Percentiles rank a stretch among this genome's conserved stretches.
These are phyloP conservation scores for Tigriopus japonicus DNA, from an alignment of 1,140 invertebrate species.

Conservation along the genomic window DNA sequence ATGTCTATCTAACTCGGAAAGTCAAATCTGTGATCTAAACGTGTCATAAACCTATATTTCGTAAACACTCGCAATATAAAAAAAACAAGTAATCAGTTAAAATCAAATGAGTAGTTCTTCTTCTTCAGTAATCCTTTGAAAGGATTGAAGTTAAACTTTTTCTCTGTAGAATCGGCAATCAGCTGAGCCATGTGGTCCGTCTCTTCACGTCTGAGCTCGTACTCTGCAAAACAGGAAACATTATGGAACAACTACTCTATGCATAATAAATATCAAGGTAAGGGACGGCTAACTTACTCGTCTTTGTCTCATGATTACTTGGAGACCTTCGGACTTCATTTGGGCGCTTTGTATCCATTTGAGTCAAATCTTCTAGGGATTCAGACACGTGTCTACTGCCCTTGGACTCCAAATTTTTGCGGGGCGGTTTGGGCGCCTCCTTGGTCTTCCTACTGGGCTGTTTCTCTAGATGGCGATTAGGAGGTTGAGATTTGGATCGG, in stretches of 20 bases:
- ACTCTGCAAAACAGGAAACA: no score
- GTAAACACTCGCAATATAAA: not conserved
- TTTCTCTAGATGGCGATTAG: not conserved
- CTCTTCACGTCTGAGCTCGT: no score
- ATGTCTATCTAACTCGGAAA: no score
- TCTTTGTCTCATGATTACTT: not conserved
- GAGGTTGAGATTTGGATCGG: no score
- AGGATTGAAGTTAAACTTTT: conserved; percentile 2
- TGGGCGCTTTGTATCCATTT: not conserved
- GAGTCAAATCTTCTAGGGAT: not conserved
- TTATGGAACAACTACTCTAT: no score
- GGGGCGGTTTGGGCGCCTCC: not conserved
- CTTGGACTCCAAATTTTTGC: not conserved
- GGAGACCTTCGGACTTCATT: not conserved
- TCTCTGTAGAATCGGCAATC: conserved; percentile 3
- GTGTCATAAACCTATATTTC: no score
- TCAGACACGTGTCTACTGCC: not conserved
- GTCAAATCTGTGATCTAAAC: no score
- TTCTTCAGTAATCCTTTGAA: not conserved
- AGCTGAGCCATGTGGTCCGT: not conserved
- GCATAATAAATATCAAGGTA: not conserved
- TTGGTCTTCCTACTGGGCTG: not conserved
- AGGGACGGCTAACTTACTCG: not conserved
- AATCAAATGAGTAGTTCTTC: conserved; percentile 5
- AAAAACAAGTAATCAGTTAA: not conserved